Base-by-base conservation (phyloP, 1,140 invertebrate genomes). In the Whitmania pigra region DNA sequence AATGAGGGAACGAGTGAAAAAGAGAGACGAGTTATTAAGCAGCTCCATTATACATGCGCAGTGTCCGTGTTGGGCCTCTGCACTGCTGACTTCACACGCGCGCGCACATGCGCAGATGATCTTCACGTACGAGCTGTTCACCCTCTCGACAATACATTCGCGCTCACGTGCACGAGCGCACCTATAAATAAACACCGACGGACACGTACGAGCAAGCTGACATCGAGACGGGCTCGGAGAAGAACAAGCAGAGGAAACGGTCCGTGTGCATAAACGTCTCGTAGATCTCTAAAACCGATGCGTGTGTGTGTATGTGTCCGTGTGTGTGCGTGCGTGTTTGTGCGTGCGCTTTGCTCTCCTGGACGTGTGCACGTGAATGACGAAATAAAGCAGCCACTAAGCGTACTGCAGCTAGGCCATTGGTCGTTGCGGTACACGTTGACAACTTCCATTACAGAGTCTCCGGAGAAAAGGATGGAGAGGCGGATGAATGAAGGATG, bases 141-240 rank as follows among this genome's bases (percentile, higher is more conserved):
- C 67, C 6, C 15, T 40, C 67, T 22, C 31, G 29, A 20, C 20
- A 18, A 67, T 31, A 67, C 22, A 67, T 29, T 22, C 22, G 29
- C 66, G 29, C 5, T 22, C 66, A 31, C 20, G 36, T 25, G 36
- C n/a, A 68, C 67, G 36, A 68, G 3, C 67, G 25, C 67, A 31
- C n/a, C 27, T 40, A 29, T 31, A n/a, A 29, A 68, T 68, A 68
- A 25, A 68, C 36, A 68, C 67, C 11, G 27, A 40, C 67, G 18
- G 22, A 68, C 22, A 68, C 36, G 25, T 15, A 68, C 36, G 36
- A 29, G 53, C 49, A 53, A 13, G 25, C 40, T 9, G 18, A 53
- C 49, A 53, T 2, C 43, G 15, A 70, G 43, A 25, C 36, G 1
- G 20, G 25, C 49, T 7, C 31, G 22, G 49, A 70, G n/a, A 31